Evolutionary conservation across 1,140 invertebrate species (phyloP).

Genomic region (Camponotus vicinus): DNA sequence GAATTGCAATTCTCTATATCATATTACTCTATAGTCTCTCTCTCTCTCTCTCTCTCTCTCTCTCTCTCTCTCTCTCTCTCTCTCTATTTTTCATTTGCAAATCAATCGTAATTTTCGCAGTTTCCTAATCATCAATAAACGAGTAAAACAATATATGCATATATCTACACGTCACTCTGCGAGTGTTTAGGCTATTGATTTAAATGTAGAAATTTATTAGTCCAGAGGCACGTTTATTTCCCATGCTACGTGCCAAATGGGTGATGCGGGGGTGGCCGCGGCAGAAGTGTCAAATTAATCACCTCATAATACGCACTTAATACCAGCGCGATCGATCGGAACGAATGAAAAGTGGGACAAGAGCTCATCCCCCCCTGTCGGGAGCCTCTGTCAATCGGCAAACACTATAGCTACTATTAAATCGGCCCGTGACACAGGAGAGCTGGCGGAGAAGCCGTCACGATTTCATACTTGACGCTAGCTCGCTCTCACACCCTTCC

Average conservation of each 20-base stretch:
- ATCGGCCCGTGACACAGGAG: constrained; percentile 6
- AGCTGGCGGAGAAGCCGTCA: constrained; percentile 6
- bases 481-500: neutral
- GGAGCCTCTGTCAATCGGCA: constrained; percentile 63
- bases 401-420: constrained; percentile 56
- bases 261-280: neutral
- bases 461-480: constrained; percentile 55
- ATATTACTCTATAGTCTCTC: neutral
- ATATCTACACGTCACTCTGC: neutral
- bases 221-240: neutral
- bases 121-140: constrained; percentile 36
- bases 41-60: neutral
- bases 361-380: constrained; percentile 48
- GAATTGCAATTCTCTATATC: neutral
- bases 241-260: neutral
- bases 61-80: neutral
- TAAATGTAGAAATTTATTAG: constrained; percentile 57
- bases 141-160: neutral
- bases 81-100: neutral
- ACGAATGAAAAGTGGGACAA: constrained; percentile 74
- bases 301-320: constrained; percentile 74
- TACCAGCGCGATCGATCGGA: constrained; percentile 70
- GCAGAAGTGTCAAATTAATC: constrained; percentile 75
- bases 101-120: neutral
- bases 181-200: constrained; percentile 38